Evolutionary conservation across 2,113 vertebrate species (phyloP), one percentile per base, ranked within the genome.

Genomic region (Himantopus leucocephalus): DNA sequence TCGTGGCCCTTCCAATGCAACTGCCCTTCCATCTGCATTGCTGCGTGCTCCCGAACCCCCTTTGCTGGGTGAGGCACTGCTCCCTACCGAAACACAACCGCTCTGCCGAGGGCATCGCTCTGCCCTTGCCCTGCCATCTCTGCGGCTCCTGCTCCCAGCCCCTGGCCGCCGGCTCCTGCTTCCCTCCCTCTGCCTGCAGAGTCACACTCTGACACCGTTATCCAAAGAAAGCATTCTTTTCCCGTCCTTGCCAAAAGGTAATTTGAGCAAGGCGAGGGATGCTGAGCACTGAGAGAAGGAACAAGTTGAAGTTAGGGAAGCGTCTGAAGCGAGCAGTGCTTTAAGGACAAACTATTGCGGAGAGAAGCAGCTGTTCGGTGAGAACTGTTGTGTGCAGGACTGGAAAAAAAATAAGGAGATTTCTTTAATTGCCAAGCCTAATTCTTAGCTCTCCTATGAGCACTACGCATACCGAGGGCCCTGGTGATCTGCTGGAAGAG

Each of bases 401-500:
- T 4, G 89, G 72, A 68, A 82, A 30, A 89, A 30, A 43, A 41
- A 30, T 90, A 96, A 96, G 81, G 73, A 67, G 81, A 93, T 98
- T 96, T 93, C 73, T 84, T 62, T 34, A 74, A 75, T 53, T 92
- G 83, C 90, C 64, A 93, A 96, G 94, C 59, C 72, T 39, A 73
- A 35, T 77, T 95, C 52, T 79, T 94, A 41, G n/a, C 94, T 78
- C 29, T 91, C 45, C 27, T 17, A 14, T 8, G 92, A 96, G 73
- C 95, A 81, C 94, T 39, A 41, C 92, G 20, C 92, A 4, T 37
- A 32, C 47, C 83, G 39, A 73, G 91, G 41, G 93, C 92, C 64
- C 75, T 6, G 96, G 94, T 73, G 97, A 97, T 88, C 63, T 94
- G 94, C 95, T 95, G 41, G 97, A 95, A 94, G 94, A 96, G 93